Evolutionary conservation across 2,797 vertebrate species (phyloP), one percentile per base, ranked within the genome.

Genomic region (Heliangelus exortis): DNA sequence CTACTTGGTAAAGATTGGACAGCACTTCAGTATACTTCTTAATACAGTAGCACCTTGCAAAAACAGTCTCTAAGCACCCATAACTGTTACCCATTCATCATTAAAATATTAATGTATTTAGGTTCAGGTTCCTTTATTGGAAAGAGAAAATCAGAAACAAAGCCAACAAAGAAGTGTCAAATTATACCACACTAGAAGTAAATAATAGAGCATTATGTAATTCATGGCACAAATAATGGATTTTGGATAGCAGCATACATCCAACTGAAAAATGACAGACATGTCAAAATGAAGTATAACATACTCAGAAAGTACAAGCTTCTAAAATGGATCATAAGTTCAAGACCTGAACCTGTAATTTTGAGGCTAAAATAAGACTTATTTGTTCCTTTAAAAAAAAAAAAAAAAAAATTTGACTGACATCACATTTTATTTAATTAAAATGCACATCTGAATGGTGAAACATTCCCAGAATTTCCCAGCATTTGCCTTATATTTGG

Each of bases 1-100:
- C 69, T 80, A 39, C 89, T 91, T 80, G 45, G 61, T 90, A 84
- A 95, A 89, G 6, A 58, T 53, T 80, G 68, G 78, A 71, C 55
- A 90, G 54, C 55, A 10, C 78, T 91, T 89, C 48, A 81, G 90
- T 68, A 90, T 94, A 85, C 41, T 96, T 90, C 91, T 95, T 65
- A 82, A 33, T 86, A 87, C 80, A 93, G 82, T 41, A 72, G n/a
- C 77, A 89, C 3, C 17, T 73, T 81, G 80, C 39, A 75, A 62
- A 89, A 87, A 29, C 58, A 62, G 62, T 89, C 62, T 47, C 75
- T 74, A 88, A 93, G 28, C 11, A 0, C 54, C 43, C 57, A 75
- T 77, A 91, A 85, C 63, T 84, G 81, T 87, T 85, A 87, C 66
- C 9, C 3, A 57, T 93, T 80, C 55, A 93, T 97, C 55, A 93